Conservation (phyloP, 1,140 invertebrate genomes). For the Harlomillsia oculata region DNA sequence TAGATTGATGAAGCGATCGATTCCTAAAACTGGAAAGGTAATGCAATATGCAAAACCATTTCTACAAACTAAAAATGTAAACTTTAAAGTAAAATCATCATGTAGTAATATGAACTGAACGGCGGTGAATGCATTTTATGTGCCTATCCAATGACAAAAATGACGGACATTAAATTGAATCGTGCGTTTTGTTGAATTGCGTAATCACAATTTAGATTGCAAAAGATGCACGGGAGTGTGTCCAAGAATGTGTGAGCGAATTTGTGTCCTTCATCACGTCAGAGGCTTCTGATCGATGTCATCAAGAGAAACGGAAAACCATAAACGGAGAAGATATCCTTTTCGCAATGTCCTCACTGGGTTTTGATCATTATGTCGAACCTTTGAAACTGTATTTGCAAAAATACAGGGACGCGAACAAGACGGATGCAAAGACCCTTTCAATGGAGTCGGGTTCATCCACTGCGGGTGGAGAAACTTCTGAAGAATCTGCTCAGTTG, state of each 20-base stretch:
- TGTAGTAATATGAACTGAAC: too few species aligned
- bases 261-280: constrained; percentile 99
- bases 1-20: constrained; percentile 97
- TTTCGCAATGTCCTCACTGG: constrained; percentile 90
- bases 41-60: neutral
- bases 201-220: constrained; percentile 60
- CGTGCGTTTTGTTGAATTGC: neutral
- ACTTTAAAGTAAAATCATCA: too few species aligned
- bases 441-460: too few species aligned
- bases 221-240: constrained; percentile 98
- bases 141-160: too few species aligned
- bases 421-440: constrained; percentile 31
- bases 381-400: constrained; percentile 91
- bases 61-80: neutral
- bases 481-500: too few species aligned
- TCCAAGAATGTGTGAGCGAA: constrained; percentile 99
- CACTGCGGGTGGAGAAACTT: too few species aligned
- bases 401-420: constrained; percentile 80
- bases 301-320: constrained; percentile 96
- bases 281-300: constrained; percentile 88
- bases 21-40: constrained; percentile 91
- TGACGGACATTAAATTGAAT: too few species aligned
- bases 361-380: constrained; percentile 98
- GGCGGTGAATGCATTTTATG: too few species aligned
- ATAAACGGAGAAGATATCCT: constrained; percentile 98